Conservation (phyloP, 2,113 vertebrate genomes). For the Pseudopipra pipra region DNA sequence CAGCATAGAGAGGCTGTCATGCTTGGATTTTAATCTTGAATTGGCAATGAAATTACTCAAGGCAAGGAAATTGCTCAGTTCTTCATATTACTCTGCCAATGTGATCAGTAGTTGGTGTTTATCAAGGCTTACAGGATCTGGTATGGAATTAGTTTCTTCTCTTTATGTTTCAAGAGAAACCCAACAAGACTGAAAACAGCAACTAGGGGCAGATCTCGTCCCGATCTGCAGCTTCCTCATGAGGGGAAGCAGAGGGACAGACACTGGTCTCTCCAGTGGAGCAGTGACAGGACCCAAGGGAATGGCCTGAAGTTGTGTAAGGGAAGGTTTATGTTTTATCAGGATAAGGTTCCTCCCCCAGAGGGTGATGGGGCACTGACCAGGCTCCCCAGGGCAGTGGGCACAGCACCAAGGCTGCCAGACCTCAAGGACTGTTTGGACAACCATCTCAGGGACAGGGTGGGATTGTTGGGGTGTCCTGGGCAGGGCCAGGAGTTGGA, state of each 20-base stretch:
- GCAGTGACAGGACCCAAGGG: neutral
- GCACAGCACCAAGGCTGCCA: fast-evolving
- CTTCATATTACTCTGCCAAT: neutral
- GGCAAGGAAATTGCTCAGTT: neutral
- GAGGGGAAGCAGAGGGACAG: neutral
- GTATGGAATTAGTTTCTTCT: neutral
- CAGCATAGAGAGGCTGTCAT: neutral
- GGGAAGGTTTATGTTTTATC: neutral
- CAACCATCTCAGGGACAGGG: fast-evolving
- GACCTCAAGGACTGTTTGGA: neutral
- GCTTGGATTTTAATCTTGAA: neutral
- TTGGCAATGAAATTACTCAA: neutral
- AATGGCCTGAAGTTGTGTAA: neutral
- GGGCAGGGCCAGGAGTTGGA: neutral
- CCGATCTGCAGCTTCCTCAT: neutral
- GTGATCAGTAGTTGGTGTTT: neutral
- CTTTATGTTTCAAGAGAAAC: neutral
- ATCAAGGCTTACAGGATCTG: neutral
- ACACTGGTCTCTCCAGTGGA: neutral
- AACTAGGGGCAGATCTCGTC: neutral
- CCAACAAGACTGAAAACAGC: neutral
- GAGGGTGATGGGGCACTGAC: neutral
- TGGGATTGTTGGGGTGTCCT: neutral
- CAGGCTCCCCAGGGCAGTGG: neutral
- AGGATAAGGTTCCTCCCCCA: neutral